Evolutionary conservation across 1,140 invertebrate genomes (phyloP).

Genomic region (Chelonus insularis): DNA sequence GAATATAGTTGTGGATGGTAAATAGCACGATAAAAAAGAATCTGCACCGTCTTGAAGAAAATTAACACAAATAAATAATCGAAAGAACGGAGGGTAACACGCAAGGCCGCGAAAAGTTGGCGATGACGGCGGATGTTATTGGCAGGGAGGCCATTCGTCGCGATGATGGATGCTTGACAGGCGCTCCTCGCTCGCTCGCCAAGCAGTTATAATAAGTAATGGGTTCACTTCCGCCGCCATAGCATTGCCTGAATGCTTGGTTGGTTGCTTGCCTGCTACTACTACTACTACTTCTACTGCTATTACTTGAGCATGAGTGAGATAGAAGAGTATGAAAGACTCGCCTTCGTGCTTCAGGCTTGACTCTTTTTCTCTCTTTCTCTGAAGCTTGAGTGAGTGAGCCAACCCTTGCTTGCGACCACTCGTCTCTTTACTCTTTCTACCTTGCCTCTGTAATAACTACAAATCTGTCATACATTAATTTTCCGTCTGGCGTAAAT

Average conservation of each 20-base stretch:
- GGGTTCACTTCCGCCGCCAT: slow-evolving; percentile 51
- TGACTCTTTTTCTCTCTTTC: slow-evolving; percentile 25
- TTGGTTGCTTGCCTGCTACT: too few relatives aligned
- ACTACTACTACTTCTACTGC: too few relatives aligned
- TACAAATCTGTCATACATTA: slow-evolving; percentile 61
- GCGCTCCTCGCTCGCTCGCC: slow-evolving; percentile 51
- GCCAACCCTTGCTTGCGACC: slow-evolving; percentile 36
- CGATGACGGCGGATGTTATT: slow-evolving; percentile 61
- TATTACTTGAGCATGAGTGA: slow-evolving; percentile 33
- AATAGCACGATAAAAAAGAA: too few relatives aligned
- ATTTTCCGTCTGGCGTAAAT: slow-evolving; percentile 60
- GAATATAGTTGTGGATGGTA: too few relatives aligned
- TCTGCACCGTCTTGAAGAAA: slow-evolving; percentile 21
- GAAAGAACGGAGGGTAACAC: slow-evolving; percentile 16
- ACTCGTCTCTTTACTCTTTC: slow-evolving; percentile 51
- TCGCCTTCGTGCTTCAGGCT: slow-evolving; percentile 29
- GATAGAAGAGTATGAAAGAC: slow-evolving; percentile 21
- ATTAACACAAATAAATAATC: slow-evolving; percentile 30
- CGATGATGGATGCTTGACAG: slow-evolving; percentile 60
- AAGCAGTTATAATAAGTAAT: slow-evolving; percentile 61
- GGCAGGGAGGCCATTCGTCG: slow-evolving; percentile 59
- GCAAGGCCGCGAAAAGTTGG: slow-evolving; percentile 54
- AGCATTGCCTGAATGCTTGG: slow-evolving; percentile 50
- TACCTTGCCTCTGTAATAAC: slow-evolving; percentile 49
- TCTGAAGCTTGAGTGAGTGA: slow-evolving; percentile 13